Percentiles rank a stretch among this genome's conserved stretches.
phyloP scores from a whole-genome alignment of 2,797 vertebrate species.

The Triplophysa bombifrons region DNA sequence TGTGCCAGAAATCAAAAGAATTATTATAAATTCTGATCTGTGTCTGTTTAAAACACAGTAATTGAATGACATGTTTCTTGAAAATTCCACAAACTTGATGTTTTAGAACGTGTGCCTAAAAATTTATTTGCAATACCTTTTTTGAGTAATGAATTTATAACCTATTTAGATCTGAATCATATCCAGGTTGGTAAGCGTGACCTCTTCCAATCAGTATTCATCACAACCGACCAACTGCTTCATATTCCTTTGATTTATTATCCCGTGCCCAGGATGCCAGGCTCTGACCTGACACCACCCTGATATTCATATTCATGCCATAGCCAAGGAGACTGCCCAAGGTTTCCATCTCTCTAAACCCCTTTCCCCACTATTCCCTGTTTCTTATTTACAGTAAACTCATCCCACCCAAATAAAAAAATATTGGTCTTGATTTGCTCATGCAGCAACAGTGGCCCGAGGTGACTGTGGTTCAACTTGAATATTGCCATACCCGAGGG shows the following conservation, averaged over 20 bases:
- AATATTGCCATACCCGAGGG: constrained; percentile 42
- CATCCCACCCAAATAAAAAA: constrained; percentile 15
- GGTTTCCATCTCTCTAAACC: constrained; percentile 37
- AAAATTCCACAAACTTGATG: background rate
- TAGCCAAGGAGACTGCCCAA: constrained; percentile 24
- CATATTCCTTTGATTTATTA: constrained; percentile 36
- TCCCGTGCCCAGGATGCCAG: constrained; percentile 35
- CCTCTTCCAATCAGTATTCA: constrained; percentile 49
- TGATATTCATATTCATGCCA: constrained; percentile 62
- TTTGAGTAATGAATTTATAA: background rate
- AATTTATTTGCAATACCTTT: too few species aligned
- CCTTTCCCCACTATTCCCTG: background rate
- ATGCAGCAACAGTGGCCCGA: background rate
- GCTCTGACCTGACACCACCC: constrained; percentile 28
- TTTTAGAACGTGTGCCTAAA: background rate
- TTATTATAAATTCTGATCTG: background rate
- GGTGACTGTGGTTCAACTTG: constrained; percentile 26
- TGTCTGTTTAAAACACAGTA: background rate
- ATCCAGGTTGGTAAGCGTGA: background rate
- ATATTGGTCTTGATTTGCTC: constrained; percentile 25
- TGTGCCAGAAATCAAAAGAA: background rate
- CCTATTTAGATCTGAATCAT: background rate
- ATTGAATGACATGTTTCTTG: background rate
- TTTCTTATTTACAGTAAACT: constrained; percentile 44
- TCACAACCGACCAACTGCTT: constrained; percentile 40